Percentiles rank a stretch among this genome's conserved stretches.
Conservation (phyloP, 2,113 vertebrate species). For the Brachypodius melanocephalos region DNA sequence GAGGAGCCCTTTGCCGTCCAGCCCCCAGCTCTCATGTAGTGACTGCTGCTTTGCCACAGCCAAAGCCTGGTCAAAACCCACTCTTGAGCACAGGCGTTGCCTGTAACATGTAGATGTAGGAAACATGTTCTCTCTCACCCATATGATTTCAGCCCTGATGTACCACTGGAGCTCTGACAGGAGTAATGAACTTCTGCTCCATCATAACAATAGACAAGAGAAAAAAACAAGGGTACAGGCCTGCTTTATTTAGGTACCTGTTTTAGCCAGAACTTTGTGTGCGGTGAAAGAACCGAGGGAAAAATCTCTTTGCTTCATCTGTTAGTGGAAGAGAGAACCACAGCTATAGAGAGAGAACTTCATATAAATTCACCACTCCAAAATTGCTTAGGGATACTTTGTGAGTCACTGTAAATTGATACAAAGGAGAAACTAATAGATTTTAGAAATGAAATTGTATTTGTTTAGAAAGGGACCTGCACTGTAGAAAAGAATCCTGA, state of each 20-base stretch:
- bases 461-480: not conserved
- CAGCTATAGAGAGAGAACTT: not conserved
- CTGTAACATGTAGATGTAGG: not conserved
- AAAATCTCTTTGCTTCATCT: not conserved
- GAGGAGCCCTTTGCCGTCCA: not conserved
- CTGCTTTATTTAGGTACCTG: not conserved
- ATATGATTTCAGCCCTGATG: not conserved
- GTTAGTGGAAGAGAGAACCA: not conserved
- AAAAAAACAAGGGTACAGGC: not conserved
- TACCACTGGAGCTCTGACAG: not conserved
- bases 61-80: not conserved
- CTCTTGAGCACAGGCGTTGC: not conserved
- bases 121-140: not conserved
- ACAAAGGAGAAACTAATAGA: not conserved
- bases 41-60: not conserved
- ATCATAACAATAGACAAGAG: not conserved
- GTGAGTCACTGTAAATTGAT: not conserved
- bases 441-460: not conserved
- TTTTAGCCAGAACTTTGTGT: not conserved
- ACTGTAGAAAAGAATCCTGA: not conserved
- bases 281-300: not conserved
- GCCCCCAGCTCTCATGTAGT: not conserved
- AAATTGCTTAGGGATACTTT: not conserved
- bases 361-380: not conserved
- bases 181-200: not conserved